Conservation (phyloP, 2,113 vertebrate species). For the Sceloporus undulatus region DNA sequence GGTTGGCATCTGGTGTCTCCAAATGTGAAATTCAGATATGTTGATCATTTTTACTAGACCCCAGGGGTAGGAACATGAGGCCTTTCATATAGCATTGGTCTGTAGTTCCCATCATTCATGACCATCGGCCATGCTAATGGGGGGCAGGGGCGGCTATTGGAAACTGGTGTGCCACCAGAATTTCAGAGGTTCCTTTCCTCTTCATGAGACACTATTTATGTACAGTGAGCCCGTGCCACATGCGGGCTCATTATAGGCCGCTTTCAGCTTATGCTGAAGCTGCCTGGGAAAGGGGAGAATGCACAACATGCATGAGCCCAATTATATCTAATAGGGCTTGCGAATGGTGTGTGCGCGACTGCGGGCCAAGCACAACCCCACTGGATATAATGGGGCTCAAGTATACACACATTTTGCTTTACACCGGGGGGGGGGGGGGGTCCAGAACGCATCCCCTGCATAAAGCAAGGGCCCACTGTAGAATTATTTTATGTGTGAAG, state of each 20-base stretch:
- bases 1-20: background rate
- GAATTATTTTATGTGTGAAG: background rate
- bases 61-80: background rate
- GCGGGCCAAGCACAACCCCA: too few relatives aligned
- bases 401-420: too few relatives aligned
- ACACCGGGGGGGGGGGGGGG: too few relatives aligned
- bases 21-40: background rate
- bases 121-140: background rate
- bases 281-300: too few relatives aligned
- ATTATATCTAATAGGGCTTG: too few relatives aligned
- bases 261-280: too few relatives aligned
- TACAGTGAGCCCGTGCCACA: background rate
- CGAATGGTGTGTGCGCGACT: too few relatives aligned
- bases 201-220: background rate
- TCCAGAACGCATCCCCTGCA: too few relatives aligned
- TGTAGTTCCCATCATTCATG: background rate
- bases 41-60: background rate
- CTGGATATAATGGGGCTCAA: too few relatives aligned
- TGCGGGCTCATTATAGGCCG: too few relatives aligned
- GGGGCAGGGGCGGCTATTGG: background rate
- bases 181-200: background rate
- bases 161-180: background rate
- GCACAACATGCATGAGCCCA: too few relatives aligned
- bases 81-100: background rate
- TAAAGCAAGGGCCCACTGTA: too few relatives aligned